phyloP scores from a whole-genome alignment of 2,113 vertebrate genomes.

The Chloropsis cyanopogon region DNA sequence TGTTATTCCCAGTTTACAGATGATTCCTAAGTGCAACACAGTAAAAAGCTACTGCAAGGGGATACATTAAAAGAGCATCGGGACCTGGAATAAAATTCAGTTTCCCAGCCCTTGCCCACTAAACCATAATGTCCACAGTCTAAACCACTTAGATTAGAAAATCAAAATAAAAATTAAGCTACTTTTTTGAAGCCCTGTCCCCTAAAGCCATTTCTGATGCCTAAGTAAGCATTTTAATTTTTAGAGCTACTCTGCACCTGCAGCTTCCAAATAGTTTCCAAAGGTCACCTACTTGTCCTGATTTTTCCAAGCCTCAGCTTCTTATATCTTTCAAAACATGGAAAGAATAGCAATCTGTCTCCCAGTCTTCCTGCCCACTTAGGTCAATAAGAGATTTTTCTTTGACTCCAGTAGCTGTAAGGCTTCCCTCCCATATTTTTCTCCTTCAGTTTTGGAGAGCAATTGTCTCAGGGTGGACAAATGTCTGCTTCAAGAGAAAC shows the following conservation, averaged over 20 bases:
- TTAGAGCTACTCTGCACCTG: slow-evolving; percentile 18
- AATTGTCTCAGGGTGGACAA: not conserved
- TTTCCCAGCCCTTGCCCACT: not conserved
- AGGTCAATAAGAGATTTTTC: not conserved
- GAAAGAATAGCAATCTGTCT: slow-evolving; percentile 18
- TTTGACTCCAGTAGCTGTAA: not conserved
- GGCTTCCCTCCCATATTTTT: not conserved
- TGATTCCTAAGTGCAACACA: not conserved
- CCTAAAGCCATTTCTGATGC: not conserved
- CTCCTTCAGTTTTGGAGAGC: not conserved
- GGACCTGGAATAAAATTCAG: not conserved
- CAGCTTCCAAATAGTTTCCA: slow-evolving; percentile 24
- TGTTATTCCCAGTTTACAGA: slow-evolving; percentile 23
- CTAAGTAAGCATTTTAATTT: not conserved
- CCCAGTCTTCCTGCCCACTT: not conserved
- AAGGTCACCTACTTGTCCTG: not conserved
- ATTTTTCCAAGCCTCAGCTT: slow-evolving; percentile 12
- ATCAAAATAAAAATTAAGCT: not conserved
- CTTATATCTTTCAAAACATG: slow-evolving; percentile 10
- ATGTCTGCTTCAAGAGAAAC: not conserved
- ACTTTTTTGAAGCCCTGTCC: not conserved
- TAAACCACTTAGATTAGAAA: not conserved
- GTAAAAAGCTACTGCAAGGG: slow-evolving; percentile 28
- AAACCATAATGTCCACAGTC: not conserved
- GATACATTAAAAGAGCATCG: not conserved